Base-by-base conservation (phyloP, 2,888 invertebrate species). In the Autographa gamma region DNA sequence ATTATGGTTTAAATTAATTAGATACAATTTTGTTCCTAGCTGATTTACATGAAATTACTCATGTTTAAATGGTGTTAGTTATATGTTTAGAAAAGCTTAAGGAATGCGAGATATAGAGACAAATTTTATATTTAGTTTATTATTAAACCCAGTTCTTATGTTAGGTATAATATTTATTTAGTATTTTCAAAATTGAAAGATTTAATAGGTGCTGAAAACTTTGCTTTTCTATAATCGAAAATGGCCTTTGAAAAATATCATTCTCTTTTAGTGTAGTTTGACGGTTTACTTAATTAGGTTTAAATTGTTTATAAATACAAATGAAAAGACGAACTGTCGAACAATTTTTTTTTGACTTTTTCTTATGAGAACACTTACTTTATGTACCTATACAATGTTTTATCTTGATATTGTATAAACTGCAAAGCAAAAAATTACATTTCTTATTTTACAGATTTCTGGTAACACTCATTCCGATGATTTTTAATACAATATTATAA, bases 31-130 rank as follows among this genome's bases (percentile, higher is more conserved):
- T 66, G 78, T 78, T 78, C 78, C 78, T 78, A 81, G 69, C 73
- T 78, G 7, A 69, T 81, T 69, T 78, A 78, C n/a, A 31, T 67
- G 63, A 81, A 71, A 19, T 72, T 71, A 68, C 68, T 80, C 71
- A 80, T 73, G 72, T 77, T 56, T 77, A 72, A 68, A 68, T 66
- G 68, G 81, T 77, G 67, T 77, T 77, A 66, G 74, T 61, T 77
- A 77, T 65, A 25, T 73, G 72, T 72, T 82, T 66, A 67, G 38
- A 63, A 11, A 38, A 77, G 56, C 25, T 48, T 70, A 31, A 69
- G 14, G 7, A 59, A 61, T 54, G 63, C 56, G 58, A 48, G 60
- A 68, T 54, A 54, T 62, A 59, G 59, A 14, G 43, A 43, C 43
- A 43, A 43, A 43, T 43, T 14, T 14, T 5, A 14, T 0, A 14